Evolutionary conservation across 2,113 vertebrate genomes (phyloP), one percentile per base, ranked within the genome.

Genomic region (Trichomycterus rosablanca): DNA sequence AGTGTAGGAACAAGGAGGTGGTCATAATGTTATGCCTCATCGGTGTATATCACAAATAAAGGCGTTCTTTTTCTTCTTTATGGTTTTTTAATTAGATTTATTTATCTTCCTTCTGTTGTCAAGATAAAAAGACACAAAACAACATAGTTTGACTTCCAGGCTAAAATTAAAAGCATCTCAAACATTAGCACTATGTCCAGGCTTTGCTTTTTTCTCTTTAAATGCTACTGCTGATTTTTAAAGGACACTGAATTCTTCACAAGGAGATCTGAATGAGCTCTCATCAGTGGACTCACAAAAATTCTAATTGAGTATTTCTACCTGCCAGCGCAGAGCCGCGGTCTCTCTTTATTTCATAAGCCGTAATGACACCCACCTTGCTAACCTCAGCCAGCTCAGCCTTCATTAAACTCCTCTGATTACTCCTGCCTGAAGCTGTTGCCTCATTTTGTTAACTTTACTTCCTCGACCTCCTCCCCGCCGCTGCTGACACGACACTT

Each of bases 401-500:
- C 65, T 62, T 59, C 59, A 59, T 79, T 73, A 66, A 74, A 67
- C 26, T 60, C 56, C 35, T 67, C 10, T 44, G 52, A 50, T 71
- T 64, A 56, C 72, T 4, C 30, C 52, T 42, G 52, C 40, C 49
- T 54, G 35, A 49, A 65, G 26, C 15, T n/a, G 5, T 32, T 43
- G 64, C 64, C 77, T 40, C 4, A 11, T 73, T 74, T 76, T 59
- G 50, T 18, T 70, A 63, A 64, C 72, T 61, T 75, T 70, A 67
- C 59, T 53, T 63, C 65, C 67, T 67, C 60, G 18, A 63, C 67
- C 35, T 16, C 73, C 74, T 66, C 73, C 69, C 73, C 59, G 70
- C 54, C 56, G 34, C 5, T 68, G 81, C 83, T 81, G 79, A 83
- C 64, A 39, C 34, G 67, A 76, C 63, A 71, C 73, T 74, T 63